A percentile compares a stretch with the other conserved stretches of the same genome.
These are phyloP conservation scores for Recurvirostra avosetta DNA, from an alignment of 2,113 vertebrate genomes.

Conservation along the genomic window DNA sequence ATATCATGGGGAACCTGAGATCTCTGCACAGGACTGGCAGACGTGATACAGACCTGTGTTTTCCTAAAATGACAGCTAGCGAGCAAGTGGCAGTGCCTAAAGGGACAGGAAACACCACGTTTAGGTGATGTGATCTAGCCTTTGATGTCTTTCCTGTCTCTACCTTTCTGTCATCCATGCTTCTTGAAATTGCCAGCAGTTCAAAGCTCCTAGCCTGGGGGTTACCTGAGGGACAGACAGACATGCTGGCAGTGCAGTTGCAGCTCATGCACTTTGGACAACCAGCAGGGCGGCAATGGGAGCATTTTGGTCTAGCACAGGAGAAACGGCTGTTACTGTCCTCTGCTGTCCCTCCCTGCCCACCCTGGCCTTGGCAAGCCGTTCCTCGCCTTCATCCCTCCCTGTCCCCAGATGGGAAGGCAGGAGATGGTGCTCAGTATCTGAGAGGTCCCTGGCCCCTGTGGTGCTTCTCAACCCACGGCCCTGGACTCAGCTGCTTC, in stretches of 20 bases:
- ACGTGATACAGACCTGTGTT: neutral
- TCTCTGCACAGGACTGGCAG: neutral
- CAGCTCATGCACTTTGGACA: fast-evolving
- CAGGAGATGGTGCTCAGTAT: neutral
- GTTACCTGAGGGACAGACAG: neutral
- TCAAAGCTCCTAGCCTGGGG: neutral
- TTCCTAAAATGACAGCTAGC: neutral
- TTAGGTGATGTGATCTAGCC: neutral
- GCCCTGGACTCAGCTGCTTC: neutral
- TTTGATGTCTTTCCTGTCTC: neutral
- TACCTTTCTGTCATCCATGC: neutral
- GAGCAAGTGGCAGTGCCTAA: neutral
- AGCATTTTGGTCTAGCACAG: neutral
- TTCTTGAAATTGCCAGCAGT: neutral
- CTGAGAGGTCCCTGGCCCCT: neutral
- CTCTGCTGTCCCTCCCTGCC: neutral
- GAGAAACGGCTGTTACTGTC: neutral
- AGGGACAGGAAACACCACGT: neutral
- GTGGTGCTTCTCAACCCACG: neutral
- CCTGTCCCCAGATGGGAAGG: neutral
- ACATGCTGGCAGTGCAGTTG: neutral
- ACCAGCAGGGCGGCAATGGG: neutral
- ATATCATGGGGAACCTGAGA: neutral
- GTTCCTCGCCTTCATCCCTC: neutral
- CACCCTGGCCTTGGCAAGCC: neutral